Evolutionary conservation across 1,140 invertebrate species (phyloP), one percentile per base, ranked within the genome.

Genomic region (Acromyrmex echinatior): DNA sequence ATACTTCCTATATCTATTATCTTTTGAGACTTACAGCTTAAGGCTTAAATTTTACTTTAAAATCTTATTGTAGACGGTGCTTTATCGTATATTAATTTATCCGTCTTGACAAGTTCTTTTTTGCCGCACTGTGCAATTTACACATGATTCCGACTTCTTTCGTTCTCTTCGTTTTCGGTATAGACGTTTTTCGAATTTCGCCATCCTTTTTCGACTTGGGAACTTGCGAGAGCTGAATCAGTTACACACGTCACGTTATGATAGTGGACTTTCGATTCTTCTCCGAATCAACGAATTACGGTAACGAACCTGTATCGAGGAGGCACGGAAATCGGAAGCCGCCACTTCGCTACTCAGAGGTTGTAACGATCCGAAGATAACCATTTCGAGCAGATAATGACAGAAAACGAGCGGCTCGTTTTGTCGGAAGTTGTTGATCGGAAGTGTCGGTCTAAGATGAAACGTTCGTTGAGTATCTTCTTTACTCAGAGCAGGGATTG

Each of bases 261-360:
- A 6, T 16, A 31, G 39, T 7, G 45, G 73, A 84, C 28, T 49
- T 31, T 76, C 21, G 35, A 35, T 6, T 39, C 18, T 74, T 79
- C 18, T 21, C 12, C 35, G 49, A 28, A 66, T 28, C 78, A 10
- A 35, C 66, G 21, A 88, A 68, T 60, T 88, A 70, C 87, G 78
- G 82, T 91, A 88, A 91, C 73, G 86, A 90, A 88, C 25, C 66
- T 70, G 80, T 76, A 82, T 82, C 70, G 63, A 51, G 39, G 18
- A 65, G 39, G 35, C 56, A 21, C 51, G 79, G 81, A 66, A 63
- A 65, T 85, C 63, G 80, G 73, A 82, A 81, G 25, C 62, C 28
- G 63, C 86, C 68, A 87, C 79, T 89, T 82, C 58, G 60, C 58
- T 14, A 25, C 60, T 25, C 39, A 35, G 87, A 62, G 39, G 2